phyloP scores from a whole-genome alignment of 2,888 invertebrate genomes.

The Thalpophila matura region DNA sequence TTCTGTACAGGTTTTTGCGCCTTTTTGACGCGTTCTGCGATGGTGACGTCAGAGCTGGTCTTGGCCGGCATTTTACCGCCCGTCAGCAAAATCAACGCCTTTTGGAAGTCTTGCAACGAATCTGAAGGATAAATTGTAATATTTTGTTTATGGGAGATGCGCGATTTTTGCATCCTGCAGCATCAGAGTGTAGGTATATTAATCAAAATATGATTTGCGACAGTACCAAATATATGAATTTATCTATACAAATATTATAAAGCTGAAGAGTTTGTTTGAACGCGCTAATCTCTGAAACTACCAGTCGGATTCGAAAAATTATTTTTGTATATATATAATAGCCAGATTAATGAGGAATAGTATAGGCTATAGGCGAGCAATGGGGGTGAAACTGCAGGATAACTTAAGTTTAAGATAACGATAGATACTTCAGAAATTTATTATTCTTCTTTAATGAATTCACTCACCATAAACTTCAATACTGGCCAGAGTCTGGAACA shows the following conservation, averaged over 20 bases:
- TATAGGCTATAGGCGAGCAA: no score
- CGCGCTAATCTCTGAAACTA: no score
- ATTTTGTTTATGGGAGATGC: not conserved
- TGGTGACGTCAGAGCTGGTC: conserved; percentile 71
- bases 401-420: not conserved
- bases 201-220: no score
- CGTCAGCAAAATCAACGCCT: conserved; percentile 77
- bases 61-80: conserved; percentile 71
- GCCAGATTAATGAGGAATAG: no score
- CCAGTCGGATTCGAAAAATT: no score
- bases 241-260: no score
- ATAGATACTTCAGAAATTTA: not conserved
- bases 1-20: conserved; percentile 78
- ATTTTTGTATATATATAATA: no score
- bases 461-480: conserved; percentile 92
- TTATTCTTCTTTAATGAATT: not conserved
- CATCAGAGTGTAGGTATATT: no score
- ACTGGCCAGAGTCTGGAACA: conserved; percentile 93
- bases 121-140: conserved; percentile 77
- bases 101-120: conserved; percentile 88
- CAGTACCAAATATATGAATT: no score
- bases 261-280: no score
- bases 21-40: conserved; percentile 75
- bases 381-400: no score
- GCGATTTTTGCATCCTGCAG: no score